phyloP scores from a whole-genome alignment of 2,113 vertebrate species.

The Natator depressus region DNA sequence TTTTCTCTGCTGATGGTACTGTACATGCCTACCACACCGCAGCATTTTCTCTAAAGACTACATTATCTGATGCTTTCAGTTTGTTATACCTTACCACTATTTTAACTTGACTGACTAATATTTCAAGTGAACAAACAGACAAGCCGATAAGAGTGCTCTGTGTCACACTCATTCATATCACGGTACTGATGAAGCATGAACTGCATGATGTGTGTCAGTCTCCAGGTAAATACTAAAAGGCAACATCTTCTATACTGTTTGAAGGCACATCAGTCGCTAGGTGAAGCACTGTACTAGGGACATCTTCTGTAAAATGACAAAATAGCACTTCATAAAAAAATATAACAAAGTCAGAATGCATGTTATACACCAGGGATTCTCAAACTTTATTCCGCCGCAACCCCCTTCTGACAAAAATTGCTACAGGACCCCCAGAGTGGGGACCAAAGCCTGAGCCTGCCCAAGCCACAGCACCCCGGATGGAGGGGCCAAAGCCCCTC shows the following conservation, averaged over 20 bases:
- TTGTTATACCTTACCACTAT: background rate
- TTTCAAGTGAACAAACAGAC: background rate
- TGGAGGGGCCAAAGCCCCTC: no score
- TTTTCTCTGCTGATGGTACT: background rate
- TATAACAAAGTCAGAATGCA: background rate
- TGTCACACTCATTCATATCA: background rate
- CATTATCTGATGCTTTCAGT: background rate
- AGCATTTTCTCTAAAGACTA: background rate
- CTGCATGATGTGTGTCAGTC: background rate
- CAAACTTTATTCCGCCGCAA: no score
- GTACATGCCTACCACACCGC: background rate
- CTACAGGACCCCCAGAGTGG: no score
- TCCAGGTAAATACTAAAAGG: background rate
- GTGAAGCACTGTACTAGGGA: background rate
- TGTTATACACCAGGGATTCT: background rate
- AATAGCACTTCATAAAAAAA: background rate
- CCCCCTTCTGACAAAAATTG: no score
- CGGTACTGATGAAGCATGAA: background rate
- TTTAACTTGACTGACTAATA: background rate
- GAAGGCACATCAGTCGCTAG: background rate
- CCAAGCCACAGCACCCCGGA: no score
- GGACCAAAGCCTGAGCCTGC: no score
- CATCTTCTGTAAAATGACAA: background rate
- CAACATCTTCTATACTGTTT: background rate
- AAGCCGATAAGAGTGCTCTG: background rate